Conservation (phyloP, 2,797 vertebrate genomes). For the Valencia hispanica region DNA sequence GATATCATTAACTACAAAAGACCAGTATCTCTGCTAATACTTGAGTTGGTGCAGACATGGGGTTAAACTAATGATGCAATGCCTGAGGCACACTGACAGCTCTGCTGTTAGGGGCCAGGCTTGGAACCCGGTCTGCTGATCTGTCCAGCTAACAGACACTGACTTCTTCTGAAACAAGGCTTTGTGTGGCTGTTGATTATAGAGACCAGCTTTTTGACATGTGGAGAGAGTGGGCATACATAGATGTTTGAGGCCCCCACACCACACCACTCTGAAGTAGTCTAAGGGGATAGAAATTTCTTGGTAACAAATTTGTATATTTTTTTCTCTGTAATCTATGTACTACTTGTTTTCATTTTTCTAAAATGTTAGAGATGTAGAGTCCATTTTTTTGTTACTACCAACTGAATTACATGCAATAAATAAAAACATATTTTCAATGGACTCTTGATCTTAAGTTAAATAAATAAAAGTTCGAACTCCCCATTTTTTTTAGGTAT, state of each 20-base stretch:
- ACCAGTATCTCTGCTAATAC: conserved; percentile 29
- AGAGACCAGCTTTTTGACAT: conserved; percentile 61
- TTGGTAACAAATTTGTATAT: conserved; percentile 23
- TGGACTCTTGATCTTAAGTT: background rate
- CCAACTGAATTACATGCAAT: background rate
- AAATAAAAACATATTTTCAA: background rate
- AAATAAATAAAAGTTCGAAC: background rate
- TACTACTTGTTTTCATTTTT: conserved; percentile 11
- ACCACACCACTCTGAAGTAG: conserved; percentile 14
- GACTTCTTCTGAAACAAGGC: conserved; percentile 66
- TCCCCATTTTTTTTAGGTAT: background rate
- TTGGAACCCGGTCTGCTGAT: conserved; percentile 62
- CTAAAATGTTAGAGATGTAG: background rate
- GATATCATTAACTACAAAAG: conserved; percentile 44
- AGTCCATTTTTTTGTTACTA: background rate
- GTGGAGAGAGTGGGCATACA: conserved; percentile 45
- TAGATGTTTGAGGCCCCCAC: conserved; percentile 35
- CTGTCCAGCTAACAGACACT: conserved; percentile 73
- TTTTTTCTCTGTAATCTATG: background rate
- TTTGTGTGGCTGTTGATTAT: conserved; percentile 69
- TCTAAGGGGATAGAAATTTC: conserved; percentile 23
- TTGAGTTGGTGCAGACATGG: conserved; percentile 63
- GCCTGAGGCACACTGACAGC: conserved; percentile 72
- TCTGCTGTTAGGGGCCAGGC: conserved; percentile 55
- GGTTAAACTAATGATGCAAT: conserved; percentile 71